A percentile compares a stretch with the other conserved stretches of the same genome.
These are phyloP conservation scores for Melitaea cinxia DNA, from an alignment of 1,140 invertebrate genomes.

Conservation along the genomic window DNA sequence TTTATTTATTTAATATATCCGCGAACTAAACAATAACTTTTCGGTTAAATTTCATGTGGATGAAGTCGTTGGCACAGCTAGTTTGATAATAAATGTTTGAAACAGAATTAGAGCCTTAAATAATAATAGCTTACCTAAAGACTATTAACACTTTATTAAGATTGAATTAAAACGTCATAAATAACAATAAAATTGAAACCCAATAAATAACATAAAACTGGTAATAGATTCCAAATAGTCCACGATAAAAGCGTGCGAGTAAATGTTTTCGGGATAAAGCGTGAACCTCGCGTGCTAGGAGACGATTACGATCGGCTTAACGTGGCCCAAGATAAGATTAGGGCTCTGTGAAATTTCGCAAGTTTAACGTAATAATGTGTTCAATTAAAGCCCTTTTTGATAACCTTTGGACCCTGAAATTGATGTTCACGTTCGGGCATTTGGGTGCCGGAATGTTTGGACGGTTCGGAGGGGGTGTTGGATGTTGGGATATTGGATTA, in stretches of 20 bases:
- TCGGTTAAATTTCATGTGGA: too few relatives aligned
- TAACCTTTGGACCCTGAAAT: background rate
- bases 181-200: background rate
- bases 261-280: constrained; percentile 18
- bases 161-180: background rate
- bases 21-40: too few relatives aligned
- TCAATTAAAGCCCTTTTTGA: constrained; percentile 12
- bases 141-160: background rate
- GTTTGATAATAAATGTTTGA: too few relatives aligned
- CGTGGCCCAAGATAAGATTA: constrained; percentile 21
- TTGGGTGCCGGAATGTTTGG: background rate
- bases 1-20: too few relatives aligned
- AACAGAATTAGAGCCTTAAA: too few relatives aligned
- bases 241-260: constrained; percentile 9
- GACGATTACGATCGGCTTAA: constrained; percentile 22
- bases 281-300: constrained; percentile 17
- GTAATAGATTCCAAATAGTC: constrained; percentile 9
- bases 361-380: constrained; percentile 12
- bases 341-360: constrained; percentile 10
- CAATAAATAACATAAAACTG: background rate
- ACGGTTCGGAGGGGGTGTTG: background rate
- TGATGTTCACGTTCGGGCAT: background rate
- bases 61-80: too few relatives aligned
- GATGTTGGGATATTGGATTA: background rate
- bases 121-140: too few relatives aligned